A percentile compares a stretch with the other conserved stretches of the same genome.
Evolutionary conservation across 2,888 invertebrate genomes (phyloP).

Genomic region (Lochmaea crataegi): DNA sequence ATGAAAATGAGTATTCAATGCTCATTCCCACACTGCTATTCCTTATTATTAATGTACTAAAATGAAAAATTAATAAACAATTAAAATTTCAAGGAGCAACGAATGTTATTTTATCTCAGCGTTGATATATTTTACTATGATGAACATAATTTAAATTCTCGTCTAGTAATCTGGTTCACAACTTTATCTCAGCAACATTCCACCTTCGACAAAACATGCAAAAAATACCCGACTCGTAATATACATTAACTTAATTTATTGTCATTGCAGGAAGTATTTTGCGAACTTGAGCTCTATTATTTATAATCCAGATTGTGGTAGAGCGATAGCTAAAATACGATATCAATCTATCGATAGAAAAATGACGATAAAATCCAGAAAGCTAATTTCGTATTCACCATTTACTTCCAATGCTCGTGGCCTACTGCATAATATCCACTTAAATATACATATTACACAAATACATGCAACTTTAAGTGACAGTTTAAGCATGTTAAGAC

Average conservation of each 20-base stretch:
- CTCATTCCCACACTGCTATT: too few species aligned
- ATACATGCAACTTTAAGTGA: slow-evolving; percentile 58
- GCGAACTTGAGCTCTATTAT: slow-evolving; percentile 36
- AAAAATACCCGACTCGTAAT: too few species aligned
- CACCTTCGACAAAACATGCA: background rate
- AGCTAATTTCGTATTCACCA: slow-evolving; percentile 52
- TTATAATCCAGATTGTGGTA: slow-evolving; percentile 42
- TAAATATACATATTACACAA: slow-evolving; percentile 60
- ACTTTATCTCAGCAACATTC: background rate
- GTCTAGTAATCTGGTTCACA: background rate
- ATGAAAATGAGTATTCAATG: too few species aligned
- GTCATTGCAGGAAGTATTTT: slow-evolving; percentile 37
- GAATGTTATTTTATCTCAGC: too few species aligned
- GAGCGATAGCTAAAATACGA: slow-evolving; percentile 46
- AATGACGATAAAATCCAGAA: slow-evolving; percentile 48
- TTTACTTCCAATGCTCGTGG: slow-evolving; percentile 52
- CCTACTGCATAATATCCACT: slow-evolving; percentile 57
- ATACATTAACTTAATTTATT: too few species aligned
- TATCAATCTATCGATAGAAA: slow-evolving; percentile 49
- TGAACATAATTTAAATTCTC: background rate
- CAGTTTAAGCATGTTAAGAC: slow-evolving; percentile 58
- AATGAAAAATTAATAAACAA: too few species aligned
- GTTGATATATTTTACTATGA: too few species aligned
- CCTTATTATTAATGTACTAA: too few species aligned
- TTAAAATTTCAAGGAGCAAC: too few species aligned